Evolutionary conservation across 2,797 vertebrate species (phyloP), one percentile per base, ranked within the genome.

Genomic region (Halcyon badia): DNA sequence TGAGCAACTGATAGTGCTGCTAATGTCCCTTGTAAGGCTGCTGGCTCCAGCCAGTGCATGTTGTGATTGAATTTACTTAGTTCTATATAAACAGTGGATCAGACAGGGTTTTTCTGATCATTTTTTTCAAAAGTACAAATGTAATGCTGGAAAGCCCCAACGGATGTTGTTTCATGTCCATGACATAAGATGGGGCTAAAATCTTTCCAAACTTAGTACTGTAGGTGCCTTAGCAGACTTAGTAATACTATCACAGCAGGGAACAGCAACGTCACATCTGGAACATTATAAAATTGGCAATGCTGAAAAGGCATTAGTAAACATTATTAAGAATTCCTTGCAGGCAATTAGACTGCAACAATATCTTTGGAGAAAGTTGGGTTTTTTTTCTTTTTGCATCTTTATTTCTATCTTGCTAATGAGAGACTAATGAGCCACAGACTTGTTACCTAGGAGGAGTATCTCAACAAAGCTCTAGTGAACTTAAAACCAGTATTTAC

Each of bases 281-380:
- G 97, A 98, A 95, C 95, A 89, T 98, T 98, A 98, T 97, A 98
- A 98, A 98, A 96, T 95, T 97, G 98, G 97, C 98, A 97, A 94
- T 96, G 92, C 98, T 98, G 98, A 97, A 97, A 98, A 98, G 96
- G 96, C 97, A 97, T 98, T 98, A 98, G 98, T 97, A 98, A 98
- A 98, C 97, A 98, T 98, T 98, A 98, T 98, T 98, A 98, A 97
- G 97, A 98, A 98, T 97, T 98, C 98, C 97, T 98, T 98, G 97
- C 97, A 98, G 97, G 98, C 97, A 98, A 98, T 97, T 98, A 98
- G 95, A 98, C 96, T 96, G 95, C 96, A 97, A 97, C 96, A 97
- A 95, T 98, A 98, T 97, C 97, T 98, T 98, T 95, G 94, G 97
- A 98, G 95, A 97, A 96, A 87, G 76, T 49, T 22, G 69, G 14